Conservation (phyloP, 2,888 invertebrate species). For the Drosophila gaucha region DNA sequence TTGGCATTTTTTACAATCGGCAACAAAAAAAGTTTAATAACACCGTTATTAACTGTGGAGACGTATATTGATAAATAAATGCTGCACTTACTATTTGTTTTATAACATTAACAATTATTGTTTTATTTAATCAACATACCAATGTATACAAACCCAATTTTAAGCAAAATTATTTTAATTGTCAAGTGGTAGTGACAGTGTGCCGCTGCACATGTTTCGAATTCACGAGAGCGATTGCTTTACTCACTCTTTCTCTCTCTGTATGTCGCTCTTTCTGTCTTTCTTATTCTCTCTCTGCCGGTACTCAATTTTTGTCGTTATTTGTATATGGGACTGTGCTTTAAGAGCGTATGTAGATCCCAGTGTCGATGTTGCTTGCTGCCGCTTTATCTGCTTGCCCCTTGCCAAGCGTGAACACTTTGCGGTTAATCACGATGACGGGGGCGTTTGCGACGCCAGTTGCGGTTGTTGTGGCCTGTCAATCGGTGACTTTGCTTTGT, state of each 20-base stretch:
- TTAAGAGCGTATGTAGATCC: slow-evolving; percentile 60
- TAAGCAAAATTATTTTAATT: background rate
- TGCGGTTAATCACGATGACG: slow-evolving; percentile 67
- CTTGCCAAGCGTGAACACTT: slow-evolving; percentile 34
- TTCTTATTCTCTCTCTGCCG: background rate
- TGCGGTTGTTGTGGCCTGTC: slow-evolving; percentile 68
- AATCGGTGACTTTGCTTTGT: slow-evolving; percentile 63
- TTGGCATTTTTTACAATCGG: too few species aligned
- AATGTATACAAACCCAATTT: background rate
- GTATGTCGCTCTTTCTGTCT: background rate
- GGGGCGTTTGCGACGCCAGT: slow-evolving; percentile 54
- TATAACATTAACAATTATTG: too few species aligned
- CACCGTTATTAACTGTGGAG: too few species aligned
- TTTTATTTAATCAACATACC: background rate
- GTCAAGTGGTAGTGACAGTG: slow-evolving; percentile 27
- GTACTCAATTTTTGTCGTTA: background rate
- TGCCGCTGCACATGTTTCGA: slow-evolving; percentile 48
- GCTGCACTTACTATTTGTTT: too few species aligned
- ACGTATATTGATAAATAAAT: too few species aligned
- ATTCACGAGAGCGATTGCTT: slow-evolving; percentile 17
- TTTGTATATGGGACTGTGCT: slow-evolving; percentile 32
- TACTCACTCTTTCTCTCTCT: slow-evolving; percentile 9
- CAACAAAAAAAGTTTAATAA: too few species aligned
- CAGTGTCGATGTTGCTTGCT: slow-evolving; percentile 25
- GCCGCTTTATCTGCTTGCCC: background rate